phyloP scores from a whole-genome alignment of 92 coral and sea anemone species.

The Desmophyllum pertusum region DNA sequence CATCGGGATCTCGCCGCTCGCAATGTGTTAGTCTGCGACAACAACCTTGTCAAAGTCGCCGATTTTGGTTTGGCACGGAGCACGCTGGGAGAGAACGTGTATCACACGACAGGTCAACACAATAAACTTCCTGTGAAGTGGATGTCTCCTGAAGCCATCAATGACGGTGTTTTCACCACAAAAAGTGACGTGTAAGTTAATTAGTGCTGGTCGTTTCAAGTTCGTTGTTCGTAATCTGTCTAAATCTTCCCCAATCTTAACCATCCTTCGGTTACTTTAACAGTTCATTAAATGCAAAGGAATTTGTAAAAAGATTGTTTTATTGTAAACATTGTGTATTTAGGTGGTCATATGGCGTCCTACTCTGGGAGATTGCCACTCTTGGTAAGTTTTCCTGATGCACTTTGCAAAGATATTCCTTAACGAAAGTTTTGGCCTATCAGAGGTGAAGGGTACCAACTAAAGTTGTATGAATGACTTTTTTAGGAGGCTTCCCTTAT shows the following conservation, averaged over 20 bases:
- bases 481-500: not conserved
- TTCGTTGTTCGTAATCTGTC: no score
- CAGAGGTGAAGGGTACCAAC: no score
- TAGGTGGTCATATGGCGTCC: conserved; percentile 1
- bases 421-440: no score
- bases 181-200: conserved; percentile 10
- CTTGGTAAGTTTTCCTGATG: not conserved
- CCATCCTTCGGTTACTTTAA: not conserved
- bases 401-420: not conserved
- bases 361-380: not conserved
- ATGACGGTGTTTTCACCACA: conserved; percentile 6
- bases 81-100: conserved; percentile 11
- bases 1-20: conserved; percentile 8
- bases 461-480: no score
- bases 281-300: no score
- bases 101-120: conserved; percentile 17
- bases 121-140: conserved; percentile 8
- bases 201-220: no score
- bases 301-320: no score
- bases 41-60: conserved; percentile 10
- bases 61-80: conserved; percentile 19
- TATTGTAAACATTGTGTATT: not conserved
- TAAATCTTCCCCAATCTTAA: not conserved
- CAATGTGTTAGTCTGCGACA: conserved; percentile 5
- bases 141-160: conserved; percentile 13